Evolutionary conservation across 2,888 invertebrate genomes (phyloP).

Genomic region (Clivina fossor): DNA sequence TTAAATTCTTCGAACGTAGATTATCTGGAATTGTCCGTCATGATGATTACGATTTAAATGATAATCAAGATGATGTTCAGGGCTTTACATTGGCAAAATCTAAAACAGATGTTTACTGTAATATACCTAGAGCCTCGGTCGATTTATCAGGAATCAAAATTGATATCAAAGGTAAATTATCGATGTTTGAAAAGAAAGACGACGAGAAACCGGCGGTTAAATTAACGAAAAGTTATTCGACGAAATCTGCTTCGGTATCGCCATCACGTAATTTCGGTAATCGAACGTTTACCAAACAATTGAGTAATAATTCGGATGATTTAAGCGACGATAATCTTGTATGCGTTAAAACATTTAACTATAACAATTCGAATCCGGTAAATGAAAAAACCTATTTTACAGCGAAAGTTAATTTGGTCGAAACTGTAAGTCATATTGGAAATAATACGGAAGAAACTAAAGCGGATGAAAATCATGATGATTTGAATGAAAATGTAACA

Average conservation of each 20-base stretch:
- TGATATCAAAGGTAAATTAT: constrained; percentile 50
- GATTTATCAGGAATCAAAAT: constrained; percentile 52
- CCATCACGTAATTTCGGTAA: constrained; percentile 23
- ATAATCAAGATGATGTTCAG: constrained; percentile 38
- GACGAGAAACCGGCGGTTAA: constrained; percentile 31
- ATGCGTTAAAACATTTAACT: constrained; percentile 16
- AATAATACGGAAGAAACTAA: constrained; percentile 16
- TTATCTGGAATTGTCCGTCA: constrained; percentile 47
- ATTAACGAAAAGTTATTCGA: constrained; percentile 42
- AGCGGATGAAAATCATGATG: constrained; percentile 14
- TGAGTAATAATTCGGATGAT: constrained; percentile 28
- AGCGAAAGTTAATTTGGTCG: constrained; percentile 26
- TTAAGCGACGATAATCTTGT: constrained; percentile 27
- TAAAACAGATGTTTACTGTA: constrained; percentile 50
- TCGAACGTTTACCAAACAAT: constrained; percentile 22
- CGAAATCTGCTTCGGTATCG: constrained; percentile 38
- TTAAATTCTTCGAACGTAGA: constrained; percentile 51
- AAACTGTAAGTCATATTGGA: constrained; percentile 23
- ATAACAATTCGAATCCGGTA: constrained; percentile 1
- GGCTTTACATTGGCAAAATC: constrained; percentile 46
- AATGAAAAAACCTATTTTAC: constrained; percentile 20
- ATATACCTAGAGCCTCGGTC: constrained; percentile 46
- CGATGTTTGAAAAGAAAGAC: constrained; percentile 49
- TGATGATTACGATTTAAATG: constrained; percentile 41
- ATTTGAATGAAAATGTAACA: constrained; percentile 10